These are phyloP conservation scores for Odontophorus gujanensis DNA, from an alignment of 2,113 vertebrate genomes.

Conservation along the genomic window DNA sequence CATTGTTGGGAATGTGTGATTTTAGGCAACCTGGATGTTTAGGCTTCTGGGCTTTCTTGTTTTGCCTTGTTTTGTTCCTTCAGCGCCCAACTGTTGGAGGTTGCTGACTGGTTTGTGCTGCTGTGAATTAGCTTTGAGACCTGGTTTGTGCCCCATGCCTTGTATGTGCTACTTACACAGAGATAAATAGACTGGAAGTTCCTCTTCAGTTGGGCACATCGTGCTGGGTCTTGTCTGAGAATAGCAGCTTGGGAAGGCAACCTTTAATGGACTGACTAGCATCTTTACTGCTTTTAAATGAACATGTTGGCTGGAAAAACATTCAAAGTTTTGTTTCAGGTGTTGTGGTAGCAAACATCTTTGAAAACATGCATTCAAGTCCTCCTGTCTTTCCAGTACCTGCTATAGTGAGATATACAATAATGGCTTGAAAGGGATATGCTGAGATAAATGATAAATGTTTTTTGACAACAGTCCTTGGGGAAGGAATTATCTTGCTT, in stretches of 20 bases:
- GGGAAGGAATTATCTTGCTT: neutral
- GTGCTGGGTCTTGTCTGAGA: neutral
- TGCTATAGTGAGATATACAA: neutral
- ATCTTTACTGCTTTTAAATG: neutral
- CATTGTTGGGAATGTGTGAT: neutral
- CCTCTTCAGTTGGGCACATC: neutral
- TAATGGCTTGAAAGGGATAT: neutral
- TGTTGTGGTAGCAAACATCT: neutral
- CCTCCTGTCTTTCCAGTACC: neutral
- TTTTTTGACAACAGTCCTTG: neutral
- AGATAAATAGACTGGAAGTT: neutral
- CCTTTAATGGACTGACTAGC: neutral
- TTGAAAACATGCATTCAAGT: neutral
- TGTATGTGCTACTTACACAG: neutral
- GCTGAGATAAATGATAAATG: neutral
- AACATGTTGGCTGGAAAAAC: neutral
- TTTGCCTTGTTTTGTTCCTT: neutral
- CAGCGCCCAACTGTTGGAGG: neutral
- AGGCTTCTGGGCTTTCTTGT: rapidly evolving
- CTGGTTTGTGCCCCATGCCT: neutral
- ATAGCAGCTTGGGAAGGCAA: neutral
- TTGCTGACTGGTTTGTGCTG: neutral
- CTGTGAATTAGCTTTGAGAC: neutral
- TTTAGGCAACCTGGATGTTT: neutral
- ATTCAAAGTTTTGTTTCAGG: neutral